phyloP scores from a whole-genome alignment of 2,797 vertebrate genomes.

The Enteromius mattozi region DNA sequence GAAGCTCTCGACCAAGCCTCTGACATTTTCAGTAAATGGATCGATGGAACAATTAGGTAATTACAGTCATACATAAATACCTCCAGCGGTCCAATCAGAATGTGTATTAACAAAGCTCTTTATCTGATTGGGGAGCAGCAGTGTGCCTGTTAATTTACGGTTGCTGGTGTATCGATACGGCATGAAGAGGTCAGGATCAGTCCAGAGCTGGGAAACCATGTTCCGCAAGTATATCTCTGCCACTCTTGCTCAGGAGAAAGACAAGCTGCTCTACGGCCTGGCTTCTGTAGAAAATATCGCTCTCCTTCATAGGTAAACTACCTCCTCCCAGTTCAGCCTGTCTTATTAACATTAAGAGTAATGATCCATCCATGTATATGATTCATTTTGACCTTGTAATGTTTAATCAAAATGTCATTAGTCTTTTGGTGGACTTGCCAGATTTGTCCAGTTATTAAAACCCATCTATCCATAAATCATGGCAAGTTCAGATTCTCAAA shows the following conservation, averaged over 20 bases:
- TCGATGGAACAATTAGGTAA: slow-evolving; percentile 71
- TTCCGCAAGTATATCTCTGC: slow-evolving; percentile 81
- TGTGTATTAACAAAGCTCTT: slow-evolving; percentile 13
- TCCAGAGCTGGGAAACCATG: slow-evolving; percentile 83
- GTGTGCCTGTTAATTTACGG: slow-evolving; percentile 86
- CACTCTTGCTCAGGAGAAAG: slow-evolving; percentile 93
- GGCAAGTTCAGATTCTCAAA: neutral
- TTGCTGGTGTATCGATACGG: slow-evolving; percentile 92
- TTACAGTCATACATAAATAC: neutral
- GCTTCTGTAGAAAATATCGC: slow-evolving; percentile 83
- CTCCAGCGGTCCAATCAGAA: neutral
- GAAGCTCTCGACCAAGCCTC: slow-evolving; percentile 77
- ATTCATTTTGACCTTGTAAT: neutral
- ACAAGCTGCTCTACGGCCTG: slow-evolving; percentile 93
- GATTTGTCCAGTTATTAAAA: neutral
- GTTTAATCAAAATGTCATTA: neutral
- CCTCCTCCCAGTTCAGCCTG: neutral
- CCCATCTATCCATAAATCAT: neutral
- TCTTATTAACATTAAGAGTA: neutral
- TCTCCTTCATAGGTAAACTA: slow-evolving; percentile 83
- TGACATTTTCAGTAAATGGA: slow-evolving; percentile 81
- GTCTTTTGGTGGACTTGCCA: neutral
- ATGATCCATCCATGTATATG: neutral
- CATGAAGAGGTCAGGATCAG: slow-evolving; percentile 84
- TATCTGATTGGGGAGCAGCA: slow-evolving; percentile 67